Evolutionary conservation across 2,797 vertebrate species (phyloP).

Genomic region (Syngnathus acus): DNA sequence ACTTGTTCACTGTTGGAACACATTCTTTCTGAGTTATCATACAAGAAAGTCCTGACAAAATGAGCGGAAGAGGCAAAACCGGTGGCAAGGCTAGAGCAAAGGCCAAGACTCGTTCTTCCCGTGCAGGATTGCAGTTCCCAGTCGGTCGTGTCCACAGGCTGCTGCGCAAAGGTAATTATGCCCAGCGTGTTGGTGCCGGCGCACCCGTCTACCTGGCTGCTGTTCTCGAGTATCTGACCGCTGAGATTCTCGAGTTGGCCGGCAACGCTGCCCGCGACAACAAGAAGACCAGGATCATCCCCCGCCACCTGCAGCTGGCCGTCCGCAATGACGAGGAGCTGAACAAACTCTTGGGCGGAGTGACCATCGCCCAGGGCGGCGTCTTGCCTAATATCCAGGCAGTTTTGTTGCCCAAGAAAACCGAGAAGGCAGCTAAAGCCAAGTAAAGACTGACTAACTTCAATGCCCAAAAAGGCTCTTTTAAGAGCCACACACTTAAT

Average conservation of each 20-base stretch:
- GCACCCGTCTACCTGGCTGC: background rate
- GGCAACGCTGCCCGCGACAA: slow-evolving; percentile 16
- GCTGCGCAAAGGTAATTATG: slow-evolving; percentile 2
- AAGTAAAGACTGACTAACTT: background rate
- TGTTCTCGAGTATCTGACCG: background rate
- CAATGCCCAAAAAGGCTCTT: background rate
- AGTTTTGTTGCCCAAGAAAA: background rate
- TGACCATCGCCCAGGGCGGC: slow-evolving; percentile 44
- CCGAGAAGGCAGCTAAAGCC: background rate
- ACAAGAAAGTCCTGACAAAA: background rate
- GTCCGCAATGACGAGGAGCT: slow-evolving; percentile 39
- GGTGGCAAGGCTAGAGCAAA: background rate
- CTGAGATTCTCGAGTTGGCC: slow-evolving; percentile 3
- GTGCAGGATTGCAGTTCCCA: slow-evolving; percentile 3
- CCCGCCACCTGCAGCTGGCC: slow-evolving; percentile 44
- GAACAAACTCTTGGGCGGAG: slow-evolving; percentile 24
- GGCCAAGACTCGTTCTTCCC: slow-evolving; percentile 1
- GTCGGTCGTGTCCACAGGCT: slow-evolving; percentile 4
- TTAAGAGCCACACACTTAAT: background rate
- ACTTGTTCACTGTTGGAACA: background rate
- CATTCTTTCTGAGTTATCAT: background rate
- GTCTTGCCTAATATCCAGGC: background rate
- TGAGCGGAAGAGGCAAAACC: background rate
- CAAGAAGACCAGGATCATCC: slow-evolving; percentile 35
- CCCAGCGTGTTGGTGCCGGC: background rate